Evolutionary conservation across 2,113 vertebrate species (phyloP).

Genomic region (Brachyhypopomus gauderio): DNA sequence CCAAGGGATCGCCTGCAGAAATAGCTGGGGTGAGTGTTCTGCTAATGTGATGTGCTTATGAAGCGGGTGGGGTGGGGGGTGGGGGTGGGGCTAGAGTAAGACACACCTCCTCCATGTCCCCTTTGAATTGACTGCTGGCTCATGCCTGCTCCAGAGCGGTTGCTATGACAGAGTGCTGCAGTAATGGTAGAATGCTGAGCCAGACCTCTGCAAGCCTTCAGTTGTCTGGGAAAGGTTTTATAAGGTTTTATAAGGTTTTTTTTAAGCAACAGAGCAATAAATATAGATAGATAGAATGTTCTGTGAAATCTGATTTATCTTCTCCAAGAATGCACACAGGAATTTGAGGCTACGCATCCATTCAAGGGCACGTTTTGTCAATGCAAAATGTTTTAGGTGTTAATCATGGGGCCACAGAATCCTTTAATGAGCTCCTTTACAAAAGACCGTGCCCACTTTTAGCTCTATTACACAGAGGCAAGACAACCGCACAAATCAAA

Average conservation of each 20-base stretch:
- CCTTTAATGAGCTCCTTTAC: too few species aligned
- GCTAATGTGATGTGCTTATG: neutral
- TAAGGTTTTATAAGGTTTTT: neutral
- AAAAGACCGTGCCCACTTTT: too few species aligned
- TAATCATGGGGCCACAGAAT: too few species aligned
- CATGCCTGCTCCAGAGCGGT: conserved; percentile 32
- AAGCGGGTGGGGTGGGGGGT: neutral
- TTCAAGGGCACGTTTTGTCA: too few species aligned
- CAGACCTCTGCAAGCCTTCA: neutral
- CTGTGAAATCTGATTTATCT: neutral
- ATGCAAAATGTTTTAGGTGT: too few species aligned
- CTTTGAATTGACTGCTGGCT: conserved; percentile 43
- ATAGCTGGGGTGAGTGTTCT: conserved; percentile 1
- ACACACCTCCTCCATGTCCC: conserved; percentile 26
- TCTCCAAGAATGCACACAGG: too few species aligned
- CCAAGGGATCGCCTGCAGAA: neutral
- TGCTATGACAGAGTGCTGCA: conserved; percentile 51
- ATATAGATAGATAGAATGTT: neutral
- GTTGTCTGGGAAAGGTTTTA: conserved; percentile 19
- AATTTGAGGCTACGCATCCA: too few species aligned
- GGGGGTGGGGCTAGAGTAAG: neutral
- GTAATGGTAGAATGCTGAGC: conserved; percentile 40
- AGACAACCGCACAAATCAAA: neutral
- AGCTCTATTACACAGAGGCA: neutral
- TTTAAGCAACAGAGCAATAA: neutral